Evolutionary conservation across 2,888 invertebrate genomes (phyloP).

Genomic region (Onchidella celtica): DNA sequence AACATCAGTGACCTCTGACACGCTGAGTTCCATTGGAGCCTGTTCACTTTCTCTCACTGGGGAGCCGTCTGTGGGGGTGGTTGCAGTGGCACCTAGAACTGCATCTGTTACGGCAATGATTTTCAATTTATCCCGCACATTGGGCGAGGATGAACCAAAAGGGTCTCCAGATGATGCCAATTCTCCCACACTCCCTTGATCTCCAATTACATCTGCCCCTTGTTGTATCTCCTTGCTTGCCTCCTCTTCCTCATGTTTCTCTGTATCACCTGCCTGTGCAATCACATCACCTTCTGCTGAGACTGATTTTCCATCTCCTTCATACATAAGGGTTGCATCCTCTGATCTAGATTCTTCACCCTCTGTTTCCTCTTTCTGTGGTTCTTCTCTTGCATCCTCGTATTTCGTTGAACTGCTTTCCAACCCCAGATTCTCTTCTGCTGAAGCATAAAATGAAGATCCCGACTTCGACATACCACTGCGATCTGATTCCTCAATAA

Average conservation of each 20-base stretch:
- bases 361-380: neutral
- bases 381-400: neutral
- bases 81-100: too few relatives aligned
- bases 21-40: neutral
- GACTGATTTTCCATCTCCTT: neutral
- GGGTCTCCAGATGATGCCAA: neutral
- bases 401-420: neutral
- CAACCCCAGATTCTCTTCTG: conserved; percentile 24
- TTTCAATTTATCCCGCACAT: too few relatives aligned
- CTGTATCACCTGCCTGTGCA: neutral
- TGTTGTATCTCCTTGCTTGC: neutral
- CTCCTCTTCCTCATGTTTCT: neutral
- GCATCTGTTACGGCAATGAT: too few relatives aligned
- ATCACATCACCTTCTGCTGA: neutral
- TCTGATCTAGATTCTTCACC: conserved; percentile 1
- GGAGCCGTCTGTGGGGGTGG: too few relatives aligned
- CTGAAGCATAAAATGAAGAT: conserved; percentile 38
- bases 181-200: neutral
- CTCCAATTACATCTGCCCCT: neutral
- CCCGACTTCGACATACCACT: conserved; percentile 29
- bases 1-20: conserved; percentile 15
- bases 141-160: too few relatives aligned
- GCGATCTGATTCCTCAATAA: conserved; percentile 32
- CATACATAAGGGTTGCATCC: neutral
- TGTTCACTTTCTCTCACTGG: neutral